Conservation (phyloP, 2,113 vertebrate species). For the Cranoglanis bouderius region DNA sequence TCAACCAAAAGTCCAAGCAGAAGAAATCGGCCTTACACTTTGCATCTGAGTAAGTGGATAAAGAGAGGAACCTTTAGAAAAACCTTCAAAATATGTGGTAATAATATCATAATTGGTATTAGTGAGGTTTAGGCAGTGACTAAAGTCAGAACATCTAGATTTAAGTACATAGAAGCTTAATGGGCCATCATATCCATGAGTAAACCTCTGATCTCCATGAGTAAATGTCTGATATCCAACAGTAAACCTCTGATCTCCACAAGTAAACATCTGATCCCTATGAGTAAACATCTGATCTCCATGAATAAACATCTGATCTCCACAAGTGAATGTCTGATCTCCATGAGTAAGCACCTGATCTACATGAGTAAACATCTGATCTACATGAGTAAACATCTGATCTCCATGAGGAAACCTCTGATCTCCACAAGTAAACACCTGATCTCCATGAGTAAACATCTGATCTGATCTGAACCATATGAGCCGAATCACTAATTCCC, state of each 20-base stretch:
- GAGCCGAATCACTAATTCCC: not conserved
- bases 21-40: conserved; percentile 87
- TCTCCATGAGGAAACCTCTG: not conserved
- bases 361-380: too few relatives aligned
- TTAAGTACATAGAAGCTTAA: not conserved
- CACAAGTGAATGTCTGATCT: too few relatives aligned
- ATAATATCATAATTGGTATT: not conserved
- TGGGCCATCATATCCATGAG: not conserved
- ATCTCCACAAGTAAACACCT: not conserved
- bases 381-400: not conserved
- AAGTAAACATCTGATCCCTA: not conserved
- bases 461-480: not conserved
- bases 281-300: not conserved
- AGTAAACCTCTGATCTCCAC: not conserved
- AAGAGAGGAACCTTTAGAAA: not conserved
- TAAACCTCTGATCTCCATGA: not conserved
- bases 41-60: conserved; percentile 79
- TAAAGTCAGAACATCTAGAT: not conserved
- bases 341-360: too few relatives aligned
- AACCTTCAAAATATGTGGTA: not conserved
- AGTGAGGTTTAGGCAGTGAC: not conserved
- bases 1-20: conserved; percentile 82
- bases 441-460: not conserved
- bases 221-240: not conserved
- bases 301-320: not conserved